Conservation (phyloP, 2,797 vertebrate species). For the Silurus lanzhouensis region DNA sequence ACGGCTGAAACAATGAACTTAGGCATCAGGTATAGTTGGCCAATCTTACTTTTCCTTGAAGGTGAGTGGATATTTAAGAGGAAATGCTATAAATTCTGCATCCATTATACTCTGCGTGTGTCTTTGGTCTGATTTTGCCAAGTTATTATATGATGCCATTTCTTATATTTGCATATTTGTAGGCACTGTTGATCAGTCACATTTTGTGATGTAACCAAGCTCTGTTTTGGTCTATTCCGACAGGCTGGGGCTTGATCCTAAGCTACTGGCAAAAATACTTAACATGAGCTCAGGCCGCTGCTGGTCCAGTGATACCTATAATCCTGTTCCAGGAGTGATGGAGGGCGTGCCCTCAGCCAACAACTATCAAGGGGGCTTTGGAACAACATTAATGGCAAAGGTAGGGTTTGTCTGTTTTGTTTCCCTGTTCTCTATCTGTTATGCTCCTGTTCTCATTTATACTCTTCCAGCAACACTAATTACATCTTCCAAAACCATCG, state of each 20-base stretch:
- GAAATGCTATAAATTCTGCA: not conserved
- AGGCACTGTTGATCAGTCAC: conserved; percentile 65
- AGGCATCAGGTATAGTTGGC: conserved; percentile 87
- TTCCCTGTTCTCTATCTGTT: no score
- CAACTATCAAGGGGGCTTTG: conserved; percentile 97
- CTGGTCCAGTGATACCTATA: conserved; percentile 98
- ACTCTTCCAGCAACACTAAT: not conserved
- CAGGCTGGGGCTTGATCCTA: conserved; percentile 97
- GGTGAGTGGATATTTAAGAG: not conserved
- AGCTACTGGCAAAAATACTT: conserved; percentile 92
- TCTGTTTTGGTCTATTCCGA: conserved; percentile 65
- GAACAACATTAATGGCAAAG: conserved; percentile 95
- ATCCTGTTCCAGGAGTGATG: conserved; percentile 99
- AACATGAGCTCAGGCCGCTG: conserved; percentile 99
- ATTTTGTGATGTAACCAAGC: not conserved
- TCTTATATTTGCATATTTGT: conserved; percentile 3
- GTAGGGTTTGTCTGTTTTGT: conserved; percentile 65
- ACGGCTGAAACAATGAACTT: conserved; percentile 98
- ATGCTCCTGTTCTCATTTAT: not conserved
- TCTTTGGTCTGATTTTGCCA: not conserved
- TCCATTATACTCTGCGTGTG: not conserved
- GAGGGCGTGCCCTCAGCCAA: conserved; percentile 95
- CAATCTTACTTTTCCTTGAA: not conserved
- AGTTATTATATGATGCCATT: not conserved
- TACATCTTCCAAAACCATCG: not conserved